Conservation (phyloP, 2,113 vertebrate genomes). For the Actenoides lindsayi region DNA sequence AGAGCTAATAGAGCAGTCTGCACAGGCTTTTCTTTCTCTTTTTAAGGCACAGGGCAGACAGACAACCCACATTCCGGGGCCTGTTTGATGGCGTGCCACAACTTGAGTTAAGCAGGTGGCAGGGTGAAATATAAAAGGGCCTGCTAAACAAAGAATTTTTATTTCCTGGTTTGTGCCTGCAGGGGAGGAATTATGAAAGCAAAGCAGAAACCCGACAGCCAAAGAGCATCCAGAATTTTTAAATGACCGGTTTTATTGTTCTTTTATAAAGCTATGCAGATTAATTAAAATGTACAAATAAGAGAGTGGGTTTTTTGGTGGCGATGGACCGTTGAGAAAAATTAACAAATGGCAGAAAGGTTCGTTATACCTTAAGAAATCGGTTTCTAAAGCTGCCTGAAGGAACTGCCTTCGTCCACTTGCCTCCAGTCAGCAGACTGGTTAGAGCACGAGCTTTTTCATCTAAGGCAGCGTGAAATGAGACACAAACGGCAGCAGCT, state of each 20-base stretch:
- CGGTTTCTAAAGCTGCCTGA: not conserved
- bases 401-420: not conserved
- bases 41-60: not conserved
- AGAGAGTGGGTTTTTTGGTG: not conserved
- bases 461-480: fast-evolving
- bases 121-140: constrained; percentile 66
- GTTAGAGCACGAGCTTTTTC: not conserved
- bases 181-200: constrained; percentile 74
- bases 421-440: not conserved
- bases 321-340: not conserved
- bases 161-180: constrained; percentile 70
- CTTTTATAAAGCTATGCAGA: constrained; percentile 70
- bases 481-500: fast-evolving
- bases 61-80: not conserved
- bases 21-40: not conserved
- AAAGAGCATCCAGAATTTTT: constrained; percentile 60
- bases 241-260: constrained; percentile 45
- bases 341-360: not conserved
- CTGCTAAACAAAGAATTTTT: constrained; percentile 72
- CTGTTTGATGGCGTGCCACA: constrained; percentile 57
- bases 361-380: constrained; percentile 8
- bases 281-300: constrained; percentile 66
- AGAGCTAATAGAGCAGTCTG: not conserved
- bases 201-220: constrained; percentile 62
- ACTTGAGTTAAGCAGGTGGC: constrained; percentile 74